A percentile compares a stretch with the other conserved stretches of the same genome.
These are phyloP conservation scores for Chelon auratus DNA, from an alignment of 2,797 vertebrate genomes.

Conservation along the genomic window DNA sequence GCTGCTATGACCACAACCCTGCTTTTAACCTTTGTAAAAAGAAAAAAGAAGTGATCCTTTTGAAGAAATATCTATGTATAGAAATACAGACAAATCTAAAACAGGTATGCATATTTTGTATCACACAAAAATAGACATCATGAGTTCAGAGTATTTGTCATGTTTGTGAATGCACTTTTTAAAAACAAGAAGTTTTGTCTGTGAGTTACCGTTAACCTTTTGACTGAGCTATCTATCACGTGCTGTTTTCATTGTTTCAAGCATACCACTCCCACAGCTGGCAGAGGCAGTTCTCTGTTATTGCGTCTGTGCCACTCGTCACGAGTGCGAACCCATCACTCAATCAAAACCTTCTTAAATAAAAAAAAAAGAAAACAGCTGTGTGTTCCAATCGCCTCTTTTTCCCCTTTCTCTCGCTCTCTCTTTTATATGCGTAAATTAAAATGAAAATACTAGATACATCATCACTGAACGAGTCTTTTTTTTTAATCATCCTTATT, in stretches of 20 bases:
- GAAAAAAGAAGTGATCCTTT: conserved; percentile 85
- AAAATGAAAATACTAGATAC: conserved; percentile 7
- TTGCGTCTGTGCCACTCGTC: conserved; percentile 79
- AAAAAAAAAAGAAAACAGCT: conserved; percentile 83
- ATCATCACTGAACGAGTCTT: neutral
- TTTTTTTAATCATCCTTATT: neutral
- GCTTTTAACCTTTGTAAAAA: conserved; percentile 93
- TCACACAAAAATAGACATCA: conserved; percentile 89
- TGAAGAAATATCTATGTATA: conserved; percentile 90
- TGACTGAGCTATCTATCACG: conserved; percentile 92
- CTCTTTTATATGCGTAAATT: conserved; percentile 38
- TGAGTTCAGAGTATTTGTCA: conserved; percentile 97
- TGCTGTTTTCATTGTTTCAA: conserved; percentile 84
- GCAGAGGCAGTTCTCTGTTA: conserved; percentile 79
- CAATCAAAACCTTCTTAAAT: conserved; percentile 86
- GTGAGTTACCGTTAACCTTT: conserved; percentile 92
- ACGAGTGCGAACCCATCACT: conserved; percentile 80
- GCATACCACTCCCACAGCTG: conserved; percentile 81
- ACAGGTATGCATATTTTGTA: conserved; percentile 91
- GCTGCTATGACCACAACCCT: conserved; percentile 98
- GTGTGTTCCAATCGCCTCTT: conserved; percentile 75
- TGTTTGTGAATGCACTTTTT: conserved; percentile 99
- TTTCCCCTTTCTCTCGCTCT: conserved; percentile 32
- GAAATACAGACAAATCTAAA: conserved; percentile 94
- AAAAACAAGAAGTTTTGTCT: conserved; percentile 97